Percentiles rank a stretch among this genome's conserved stretches.
phyloP scores from a whole-genome alignment of 2,888 invertebrate species.

The Elmis aenea region DNA sequence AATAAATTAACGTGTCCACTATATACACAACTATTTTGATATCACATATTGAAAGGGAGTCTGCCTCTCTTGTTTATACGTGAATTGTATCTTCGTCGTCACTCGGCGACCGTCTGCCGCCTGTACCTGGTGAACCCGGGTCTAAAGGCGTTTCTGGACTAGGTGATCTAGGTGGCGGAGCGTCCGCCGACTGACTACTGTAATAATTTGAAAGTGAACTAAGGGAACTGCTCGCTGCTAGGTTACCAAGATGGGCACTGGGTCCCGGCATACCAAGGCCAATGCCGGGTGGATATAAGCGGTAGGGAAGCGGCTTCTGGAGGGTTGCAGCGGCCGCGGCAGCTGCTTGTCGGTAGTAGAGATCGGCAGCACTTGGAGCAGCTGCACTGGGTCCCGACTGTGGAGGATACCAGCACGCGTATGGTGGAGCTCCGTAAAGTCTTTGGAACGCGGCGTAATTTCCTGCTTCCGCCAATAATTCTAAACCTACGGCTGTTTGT shows the following conservation, averaged over 20 bases:
- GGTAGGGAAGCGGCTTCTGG: slow-evolving; percentile 84
- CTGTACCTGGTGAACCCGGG: slow-evolving; percentile 57
- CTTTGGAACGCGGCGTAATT: slow-evolving; percentile 98
- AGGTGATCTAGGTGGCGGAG: slow-evolving; percentile 46
- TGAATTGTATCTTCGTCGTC: slow-evolving; percentile 62
- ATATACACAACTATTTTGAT: slow-evolving; percentile 16
- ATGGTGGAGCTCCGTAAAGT: slow-evolving; percentile 75
- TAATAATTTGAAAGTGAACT: slow-evolving; percentile 55
- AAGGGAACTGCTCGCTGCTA: slow-evolving; percentile 65
- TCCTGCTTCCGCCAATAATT: slow-evolving; percentile 93
- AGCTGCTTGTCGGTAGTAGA: slow-evolving; percentile 79
- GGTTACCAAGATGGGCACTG: slow-evolving; percentile 60
- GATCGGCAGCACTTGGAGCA: slow-evolving; percentile 63
- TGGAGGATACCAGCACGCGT: slow-evolving; percentile 59
- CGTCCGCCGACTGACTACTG: slow-evolving; percentile 52
- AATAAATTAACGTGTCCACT: slow-evolving; percentile 40
- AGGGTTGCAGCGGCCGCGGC: slow-evolving; percentile 70
- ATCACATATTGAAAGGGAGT: slow-evolving; percentile 18
- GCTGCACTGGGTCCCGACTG: slow-evolving; percentile 56
- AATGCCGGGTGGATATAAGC: slow-evolving; percentile 55
- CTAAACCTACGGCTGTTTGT: slow-evolving; percentile 95
- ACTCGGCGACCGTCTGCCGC: slow-evolving; percentile 45
- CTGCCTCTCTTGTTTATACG: slow-evolving; percentile 44
- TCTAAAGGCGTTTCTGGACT: slow-evolving; percentile 55
- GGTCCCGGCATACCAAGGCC: slow-evolving; percentile 63